phyloP scores from a whole-genome alignment of 2,888 invertebrate genomes.

The Teinopalpus imperialis region DNA sequence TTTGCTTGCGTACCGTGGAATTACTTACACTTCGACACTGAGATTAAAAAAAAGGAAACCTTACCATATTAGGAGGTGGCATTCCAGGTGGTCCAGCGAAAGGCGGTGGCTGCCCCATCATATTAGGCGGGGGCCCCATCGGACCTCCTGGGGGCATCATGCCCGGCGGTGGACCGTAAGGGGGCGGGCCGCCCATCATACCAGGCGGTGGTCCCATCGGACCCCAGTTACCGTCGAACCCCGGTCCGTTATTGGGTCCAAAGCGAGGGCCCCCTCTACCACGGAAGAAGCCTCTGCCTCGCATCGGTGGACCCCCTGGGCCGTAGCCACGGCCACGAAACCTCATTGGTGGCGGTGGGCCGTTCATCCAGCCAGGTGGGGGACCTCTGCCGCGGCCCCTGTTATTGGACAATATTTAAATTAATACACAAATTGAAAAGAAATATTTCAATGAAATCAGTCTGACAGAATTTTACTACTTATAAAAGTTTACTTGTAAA shows the following conservation, averaged over 20 bases:
- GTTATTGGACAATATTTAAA: slow-evolving; percentile 9
- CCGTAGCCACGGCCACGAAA: slow-evolving; percentile 87
- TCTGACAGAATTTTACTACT: no score
- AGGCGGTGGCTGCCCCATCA: slow-evolving; percentile 80
- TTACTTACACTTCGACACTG: no score
- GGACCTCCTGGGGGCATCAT: slow-evolving; percentile 83
- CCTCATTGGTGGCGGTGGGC: slow-evolving; percentile 82
- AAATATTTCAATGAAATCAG: no score
- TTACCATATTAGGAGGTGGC: slow-evolving; percentile 83
- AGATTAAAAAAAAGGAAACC: slow-evolving; percentile 47
- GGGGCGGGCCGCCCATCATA: slow-evolving; percentile 72
- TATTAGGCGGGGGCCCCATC: slow-evolving; percentile 79
- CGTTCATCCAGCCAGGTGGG: slow-evolving; percentile 73
- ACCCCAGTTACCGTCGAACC: slow-evolving; percentile 86
- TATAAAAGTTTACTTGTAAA: no score
- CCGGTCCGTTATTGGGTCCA: slow-evolving; percentile 76
- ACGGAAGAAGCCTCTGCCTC: slow-evolving; percentile 78
- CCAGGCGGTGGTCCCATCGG: slow-evolving; percentile 83
- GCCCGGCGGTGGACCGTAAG: slow-evolving; percentile 74
- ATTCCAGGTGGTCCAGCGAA: slow-evolving; percentile 77
- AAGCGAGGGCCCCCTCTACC: slow-evolving; percentile 75
- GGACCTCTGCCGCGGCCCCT: slow-evolving; percentile 61
- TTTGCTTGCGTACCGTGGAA: no score
- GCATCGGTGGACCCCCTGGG: slow-evolving; percentile 80
- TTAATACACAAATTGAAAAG: no score